Base-by-base conservation (phyloP, 37 sponge, comb jelly and placozoan genomes). In the Crambe crambe region DNA sequence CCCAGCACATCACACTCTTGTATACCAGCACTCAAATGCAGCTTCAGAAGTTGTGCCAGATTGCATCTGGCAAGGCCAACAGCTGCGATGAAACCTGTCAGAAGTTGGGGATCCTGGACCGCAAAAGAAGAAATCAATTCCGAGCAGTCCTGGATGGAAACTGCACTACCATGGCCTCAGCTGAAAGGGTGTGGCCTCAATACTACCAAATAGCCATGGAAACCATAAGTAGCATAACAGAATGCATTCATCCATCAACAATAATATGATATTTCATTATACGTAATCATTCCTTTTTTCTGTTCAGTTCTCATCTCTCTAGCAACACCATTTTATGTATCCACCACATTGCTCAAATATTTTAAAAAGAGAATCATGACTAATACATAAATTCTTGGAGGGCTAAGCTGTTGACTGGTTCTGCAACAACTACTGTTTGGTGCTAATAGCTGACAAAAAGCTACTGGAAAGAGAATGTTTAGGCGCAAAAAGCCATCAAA, bases 61-160 rank as follows among this genome's bases (percentile, higher is more conserved):
- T 31, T 18, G 83, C 75, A 17, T 17, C 56, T 10, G 68, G 59
- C 21, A 38, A 41, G 20, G 64, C 41, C 1, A 72, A 77, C 31
- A 66, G 27, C 34, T 58, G 75, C 29, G 87, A 87, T 31, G 23
- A 6, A n/a, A 58, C 64, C 29, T 73, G 83, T 31, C 58, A 60
- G 22, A 56, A 43, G 21, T 41, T 77, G 3, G 78, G 72, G 8
- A 72, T 82, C 34, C 39, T 77, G 0, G 88, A 81, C 22, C 56
- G 80, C 2, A 78, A 88, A 1, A 73, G 74, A 37, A 39, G 74
- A 36, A 75, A 36, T 29, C 77, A 74, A 30, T 69, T 88, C 17
- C 68, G 73, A 29, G 35, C 81, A 32, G 42, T 88, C 41, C 56
- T 81, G 36, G 64, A 77, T 3, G 91, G 91, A 18, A 85, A 90